These are phyloP conservation scores for Holothuria glaberrima DNA, from an alignment of 35 echinoderm and acorn worm species.

Conservation along the genomic window DNA sequence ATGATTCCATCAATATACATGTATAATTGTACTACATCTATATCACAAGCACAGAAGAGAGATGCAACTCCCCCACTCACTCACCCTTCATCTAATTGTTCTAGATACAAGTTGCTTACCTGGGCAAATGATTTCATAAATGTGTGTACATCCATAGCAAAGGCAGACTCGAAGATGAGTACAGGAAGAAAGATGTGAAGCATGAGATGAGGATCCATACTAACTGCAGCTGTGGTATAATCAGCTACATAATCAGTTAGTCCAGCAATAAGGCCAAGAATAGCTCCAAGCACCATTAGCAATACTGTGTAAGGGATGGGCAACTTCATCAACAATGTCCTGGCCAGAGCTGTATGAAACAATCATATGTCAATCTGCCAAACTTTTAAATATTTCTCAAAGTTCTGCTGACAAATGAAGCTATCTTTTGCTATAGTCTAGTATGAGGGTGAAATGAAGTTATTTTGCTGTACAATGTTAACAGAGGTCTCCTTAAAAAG, in stretches of 20 bases:
- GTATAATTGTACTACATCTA: no score
- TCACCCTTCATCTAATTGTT: no score
- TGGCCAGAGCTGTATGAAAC: conserved; percentile 63
- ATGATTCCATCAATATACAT: no score
- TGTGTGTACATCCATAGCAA: conserved; percentile 99
- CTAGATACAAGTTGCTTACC: conserved; percentile 43
- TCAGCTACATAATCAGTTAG: conserved; percentile 32
- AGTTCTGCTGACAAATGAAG: no score
- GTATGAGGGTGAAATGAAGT: no score
- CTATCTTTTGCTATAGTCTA: no score
- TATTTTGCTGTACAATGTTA: no score
- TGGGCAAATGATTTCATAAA: conserved; percentile 86
- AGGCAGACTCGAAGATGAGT: conserved; percentile 97
- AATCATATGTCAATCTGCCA: no score
- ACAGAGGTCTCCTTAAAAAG: no score
- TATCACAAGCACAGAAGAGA: no score
- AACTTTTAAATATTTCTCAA: no score
- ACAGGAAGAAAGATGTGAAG: conserved; percentile 89
- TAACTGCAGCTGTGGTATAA: conserved; percentile 69
- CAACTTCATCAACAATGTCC: conserved; percentile 78
- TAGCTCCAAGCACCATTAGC: conserved; percentile 73
- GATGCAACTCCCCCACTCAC: no score
- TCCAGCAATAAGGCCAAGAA: conserved; percentile 68
- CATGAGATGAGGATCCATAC: conserved; percentile 94
- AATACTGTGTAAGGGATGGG: conserved; percentile 96